These are phyloP conservation scores for Tetramorium bicarinatum DNA, from an alignment of 2,888 invertebrate genomes.

Conservation along the genomic window DNA sequence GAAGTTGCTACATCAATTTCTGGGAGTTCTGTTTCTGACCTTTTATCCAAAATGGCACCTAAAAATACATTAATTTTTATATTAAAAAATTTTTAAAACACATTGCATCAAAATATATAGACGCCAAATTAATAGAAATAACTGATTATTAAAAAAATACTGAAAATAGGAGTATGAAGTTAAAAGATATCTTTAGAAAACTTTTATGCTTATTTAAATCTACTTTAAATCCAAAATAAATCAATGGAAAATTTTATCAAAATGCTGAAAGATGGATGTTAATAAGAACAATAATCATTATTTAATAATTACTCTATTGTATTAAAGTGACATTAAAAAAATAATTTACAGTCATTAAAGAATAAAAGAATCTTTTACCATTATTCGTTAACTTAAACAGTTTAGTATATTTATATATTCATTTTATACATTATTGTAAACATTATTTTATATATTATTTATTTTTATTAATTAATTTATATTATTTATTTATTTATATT, in stretches of 20 bases:
- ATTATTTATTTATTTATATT: slow-evolving; percentile 1
- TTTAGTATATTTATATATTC: neutral
- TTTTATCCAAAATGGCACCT: slow-evolving; percentile 10
- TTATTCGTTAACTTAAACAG: slow-evolving; percentile 5
- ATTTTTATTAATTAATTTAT: neutral
- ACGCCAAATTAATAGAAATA: neutral
- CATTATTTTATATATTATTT: neutral
- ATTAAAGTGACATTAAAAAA: neutral
- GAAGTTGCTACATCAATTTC: slow-evolving; percentile 24
- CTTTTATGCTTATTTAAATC: neutral
- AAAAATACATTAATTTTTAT: slow-evolving; percentile 13
- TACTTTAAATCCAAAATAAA: neutral
- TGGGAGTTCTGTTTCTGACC: neutral
- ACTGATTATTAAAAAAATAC: neutral
- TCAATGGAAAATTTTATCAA: neutral
- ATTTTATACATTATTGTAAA: neutral
- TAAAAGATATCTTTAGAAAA: neutral
- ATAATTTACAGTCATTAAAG: no score
- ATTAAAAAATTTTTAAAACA: neutral
- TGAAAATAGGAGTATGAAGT: neutral
- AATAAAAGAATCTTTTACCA: neutral
- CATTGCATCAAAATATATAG: slow-evolving; percentile 6
- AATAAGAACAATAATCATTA: neutral
- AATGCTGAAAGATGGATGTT: neutral
- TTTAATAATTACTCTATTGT: neutral